Conservation (phyloP, 2,888 invertebrate species). For the Habroteleia sp. region DNA sequence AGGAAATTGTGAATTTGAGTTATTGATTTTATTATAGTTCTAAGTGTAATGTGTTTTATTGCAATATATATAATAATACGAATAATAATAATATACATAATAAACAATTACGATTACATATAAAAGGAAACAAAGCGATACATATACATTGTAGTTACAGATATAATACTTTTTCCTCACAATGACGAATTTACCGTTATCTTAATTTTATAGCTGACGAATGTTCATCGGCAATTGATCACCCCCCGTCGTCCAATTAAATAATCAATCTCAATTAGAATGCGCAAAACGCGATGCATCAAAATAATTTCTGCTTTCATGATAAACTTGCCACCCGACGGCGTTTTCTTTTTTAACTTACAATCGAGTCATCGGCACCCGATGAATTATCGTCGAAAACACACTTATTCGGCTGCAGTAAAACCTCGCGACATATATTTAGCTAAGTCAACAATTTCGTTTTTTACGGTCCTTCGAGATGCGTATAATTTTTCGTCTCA, state of each 20-base stretch:
- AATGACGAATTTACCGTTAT: no score
- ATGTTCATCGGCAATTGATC: background rate
- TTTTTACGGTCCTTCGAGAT: slow-evolving; percentile 8
- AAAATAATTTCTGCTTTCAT: background rate
- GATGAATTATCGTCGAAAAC: slow-evolving; percentile 21
- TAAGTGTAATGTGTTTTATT: no score
- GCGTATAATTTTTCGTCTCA: slow-evolving; percentile 23
- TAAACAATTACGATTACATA: no score
- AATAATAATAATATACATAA: no score
- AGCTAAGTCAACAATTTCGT: slow-evolving; percentile 15
- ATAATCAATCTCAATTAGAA: background rate
- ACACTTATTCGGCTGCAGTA: slow-evolving; percentile 4
- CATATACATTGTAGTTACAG: no score
- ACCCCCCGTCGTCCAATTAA: background rate
- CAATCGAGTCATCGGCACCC: background rate
- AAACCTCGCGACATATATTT: slow-evolving; percentile 19
- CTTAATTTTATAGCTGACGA: no score
- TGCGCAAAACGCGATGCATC: background rate
- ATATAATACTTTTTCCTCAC: no score
- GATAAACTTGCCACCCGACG: background rate
- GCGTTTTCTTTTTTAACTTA: background rate
- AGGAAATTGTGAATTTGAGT: no score
- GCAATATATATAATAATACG: no score
- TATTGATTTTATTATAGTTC: no score
- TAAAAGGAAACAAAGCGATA: no score